These are phyloP conservation scores for Megathymus violae DNA, from an alignment of 1,140 invertebrate species.

Conservation along the genomic window DNA sequence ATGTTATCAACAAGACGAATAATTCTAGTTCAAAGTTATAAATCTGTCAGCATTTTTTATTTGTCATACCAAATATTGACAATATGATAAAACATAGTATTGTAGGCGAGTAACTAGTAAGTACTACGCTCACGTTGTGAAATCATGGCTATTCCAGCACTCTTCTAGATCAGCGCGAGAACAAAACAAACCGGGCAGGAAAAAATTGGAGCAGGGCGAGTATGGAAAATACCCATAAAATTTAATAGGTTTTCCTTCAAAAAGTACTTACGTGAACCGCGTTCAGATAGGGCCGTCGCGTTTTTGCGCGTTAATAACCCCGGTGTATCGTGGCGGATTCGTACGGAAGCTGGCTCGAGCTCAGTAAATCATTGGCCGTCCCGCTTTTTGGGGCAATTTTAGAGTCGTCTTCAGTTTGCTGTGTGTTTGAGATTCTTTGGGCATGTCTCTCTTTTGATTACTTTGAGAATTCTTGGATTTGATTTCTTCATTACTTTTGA, in stretches of 20 bases:
- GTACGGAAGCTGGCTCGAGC: conserved; percentile 26
- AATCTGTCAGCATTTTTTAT: too few species aligned
- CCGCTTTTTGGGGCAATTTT: conserved; percentile 34
- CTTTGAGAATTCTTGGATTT: too few species aligned
- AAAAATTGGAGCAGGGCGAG: conserved; percentile 80
- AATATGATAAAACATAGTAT: too few species aligned
- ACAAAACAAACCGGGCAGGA: conserved; percentile 54
- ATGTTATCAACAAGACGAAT: too few species aligned
- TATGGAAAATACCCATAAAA: conserved; percentile 82
- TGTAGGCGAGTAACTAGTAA: too few species aligned
- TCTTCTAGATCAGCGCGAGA: conserved; percentile 32
- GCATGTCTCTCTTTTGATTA: too few species aligned
- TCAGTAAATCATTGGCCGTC: conserved; percentile 42
- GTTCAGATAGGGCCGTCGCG: conserved; percentile 56
- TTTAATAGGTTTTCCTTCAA: conserved; percentile 81
- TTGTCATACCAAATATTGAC: too few species aligned
- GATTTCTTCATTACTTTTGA: too few species aligned
- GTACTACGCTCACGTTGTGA: conserved; percentile 44
- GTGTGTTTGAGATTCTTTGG: conserved; percentile 8
- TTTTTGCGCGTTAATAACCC: conserved; percentile 65
- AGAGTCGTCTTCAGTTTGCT: conserved; percentile 18
- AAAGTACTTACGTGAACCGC: conserved; percentile 73
- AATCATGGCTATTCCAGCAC: conserved; percentile 51
- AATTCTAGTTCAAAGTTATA: too few species aligned
- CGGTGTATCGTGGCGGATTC: conserved; percentile 47